phyloP scores from a whole-genome alignment of 1,140 invertebrate genomes.

The Pseudomyrmex sp. region DNA sequence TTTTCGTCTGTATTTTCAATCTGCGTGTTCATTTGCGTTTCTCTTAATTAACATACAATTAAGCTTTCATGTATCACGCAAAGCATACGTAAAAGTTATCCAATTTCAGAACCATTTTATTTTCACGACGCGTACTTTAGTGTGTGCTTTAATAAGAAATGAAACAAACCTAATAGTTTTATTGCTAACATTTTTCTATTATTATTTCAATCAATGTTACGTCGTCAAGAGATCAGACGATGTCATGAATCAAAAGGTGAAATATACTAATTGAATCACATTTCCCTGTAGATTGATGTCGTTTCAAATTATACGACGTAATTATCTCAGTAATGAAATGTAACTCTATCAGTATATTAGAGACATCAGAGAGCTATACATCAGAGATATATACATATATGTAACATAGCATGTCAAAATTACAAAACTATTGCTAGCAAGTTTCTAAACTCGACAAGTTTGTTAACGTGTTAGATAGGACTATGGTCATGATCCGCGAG shows the following conservation, averaged over 20 bases:
- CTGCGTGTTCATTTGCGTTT: conserved; percentile 43
- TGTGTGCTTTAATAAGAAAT: background rate
- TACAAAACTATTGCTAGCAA: background rate
- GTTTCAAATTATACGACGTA: too few species aligned
- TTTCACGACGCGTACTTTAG: too few species aligned
- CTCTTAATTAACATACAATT: conserved; percentile 54
- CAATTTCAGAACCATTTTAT: background rate
- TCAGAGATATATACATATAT: too few species aligned
- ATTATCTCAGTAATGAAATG: background rate
- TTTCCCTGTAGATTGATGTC: too few species aligned
- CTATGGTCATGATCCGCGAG: conserved; percentile 15
- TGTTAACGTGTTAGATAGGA: conserved; percentile 3
- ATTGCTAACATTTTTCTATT: background rate
- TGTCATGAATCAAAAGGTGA: too few species aligned
- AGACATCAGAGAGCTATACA: background rate
- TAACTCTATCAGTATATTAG: background rate
- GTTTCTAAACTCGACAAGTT: background rate
- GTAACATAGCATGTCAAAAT: background rate
- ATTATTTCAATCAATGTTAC: background rate
- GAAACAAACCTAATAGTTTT: background rate
- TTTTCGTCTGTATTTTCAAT: conserved; percentile 45
- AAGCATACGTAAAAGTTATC: background rate
- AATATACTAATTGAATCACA: too few species aligned
- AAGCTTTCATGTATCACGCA: conserved; percentile 16
- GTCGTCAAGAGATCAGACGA: too few species aligned